Evolutionary conservation across 2,888 invertebrate species (phyloP).

Genomic region (Papilio demoleus): DNA sequence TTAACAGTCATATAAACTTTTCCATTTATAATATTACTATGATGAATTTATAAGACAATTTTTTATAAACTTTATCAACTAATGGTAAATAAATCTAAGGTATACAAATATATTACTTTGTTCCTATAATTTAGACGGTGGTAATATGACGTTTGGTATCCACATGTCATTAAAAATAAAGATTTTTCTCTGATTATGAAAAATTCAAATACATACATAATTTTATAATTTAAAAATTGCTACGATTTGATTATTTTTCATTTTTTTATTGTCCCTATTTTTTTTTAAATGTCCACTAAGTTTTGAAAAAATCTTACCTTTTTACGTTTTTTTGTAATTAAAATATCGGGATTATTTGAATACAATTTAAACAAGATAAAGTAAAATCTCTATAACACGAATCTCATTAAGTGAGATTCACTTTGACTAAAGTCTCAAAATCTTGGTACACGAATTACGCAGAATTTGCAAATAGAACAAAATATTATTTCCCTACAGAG

Average conservation of each 20-base stretch:
- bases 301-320: not conserved
- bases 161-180: not conserved
- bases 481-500: no score
- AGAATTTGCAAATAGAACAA: no score
- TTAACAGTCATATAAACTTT: no score
- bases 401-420: no score
- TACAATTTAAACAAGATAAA: no score
- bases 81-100: constrained; percentile 11
- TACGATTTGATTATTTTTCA: not conserved
- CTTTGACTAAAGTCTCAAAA: no score
- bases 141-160: constrained; percentile 1
- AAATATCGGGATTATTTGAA: not conserved
- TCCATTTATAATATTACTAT: no score
- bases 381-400: no score
- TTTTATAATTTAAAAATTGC: constrained; percentile 8
- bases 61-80: constrained; percentile 5
- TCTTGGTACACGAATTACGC: no score
- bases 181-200: not conserved
- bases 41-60: no score
- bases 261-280: not conserved
- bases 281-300: not conserved
- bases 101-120: constrained; percentile 38
- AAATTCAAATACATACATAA: constrained; percentile 10
- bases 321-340: not conserved
- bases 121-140: constrained; percentile 32